Percentiles rank a stretch among this genome's conserved stretches.
phyloP scores from a whole-genome alignment of 2,797 vertebrate species.

The Nothura maculosa region DNA sequence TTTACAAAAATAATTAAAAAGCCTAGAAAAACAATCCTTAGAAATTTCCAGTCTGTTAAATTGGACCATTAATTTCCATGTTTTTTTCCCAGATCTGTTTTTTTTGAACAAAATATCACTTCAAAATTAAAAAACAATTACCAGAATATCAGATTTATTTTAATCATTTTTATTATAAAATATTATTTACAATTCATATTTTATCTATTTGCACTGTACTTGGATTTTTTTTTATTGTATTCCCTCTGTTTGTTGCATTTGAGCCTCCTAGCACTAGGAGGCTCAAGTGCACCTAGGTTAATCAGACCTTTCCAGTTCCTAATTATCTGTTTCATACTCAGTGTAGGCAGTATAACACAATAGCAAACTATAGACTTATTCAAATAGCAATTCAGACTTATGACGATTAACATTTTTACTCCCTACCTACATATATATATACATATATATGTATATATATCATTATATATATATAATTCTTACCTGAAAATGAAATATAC shows the following conservation, averaged over 20 bases:
- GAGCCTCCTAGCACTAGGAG: not conserved
- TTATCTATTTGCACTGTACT: not conserved
- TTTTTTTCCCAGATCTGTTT: not conserved
- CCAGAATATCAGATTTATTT: not conserved
- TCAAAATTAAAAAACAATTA: not conserved
- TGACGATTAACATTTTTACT: not conserved
- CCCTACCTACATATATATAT: too few relatives aligned
- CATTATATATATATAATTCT: not conserved
- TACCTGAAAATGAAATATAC: too few relatives aligned
- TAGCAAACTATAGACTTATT: not conserved
- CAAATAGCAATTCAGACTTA: not conserved
- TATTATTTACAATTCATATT: not conserved
- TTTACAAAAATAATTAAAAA: not conserved
- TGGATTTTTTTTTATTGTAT: not conserved
- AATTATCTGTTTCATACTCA: not conserved
- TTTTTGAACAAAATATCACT: not conserved
- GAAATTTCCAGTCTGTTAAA: not conserved
- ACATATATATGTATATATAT: not conserved
- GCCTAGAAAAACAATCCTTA: not conserved
- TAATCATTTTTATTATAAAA: not conserved
- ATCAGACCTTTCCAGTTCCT: not conserved
- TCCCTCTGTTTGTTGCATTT: not conserved
- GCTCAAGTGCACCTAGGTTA: not conserved
- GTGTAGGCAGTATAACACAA: not conserved
- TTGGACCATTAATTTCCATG: not conserved